A percentile compares a stretch with the other conserved stretches of the same genome.
Conservation (phyloP, 2,888 invertebrate species). For the Aromia moschata region DNA sequence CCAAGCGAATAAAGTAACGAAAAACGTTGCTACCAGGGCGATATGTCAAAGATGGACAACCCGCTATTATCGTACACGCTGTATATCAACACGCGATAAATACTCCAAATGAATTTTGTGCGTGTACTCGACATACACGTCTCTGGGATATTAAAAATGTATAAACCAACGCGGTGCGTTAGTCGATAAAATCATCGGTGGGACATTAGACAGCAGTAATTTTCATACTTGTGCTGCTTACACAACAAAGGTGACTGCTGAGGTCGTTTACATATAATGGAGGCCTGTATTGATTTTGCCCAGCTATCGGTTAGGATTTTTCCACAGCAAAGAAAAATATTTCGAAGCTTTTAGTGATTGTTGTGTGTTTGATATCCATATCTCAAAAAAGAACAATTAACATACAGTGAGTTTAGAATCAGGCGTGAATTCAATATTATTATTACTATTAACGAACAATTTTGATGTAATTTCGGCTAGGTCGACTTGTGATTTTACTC, state of each 20-base stretch:
- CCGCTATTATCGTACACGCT: background rate
- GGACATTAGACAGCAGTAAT: constrained; percentile 3
- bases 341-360: too few relatives aligned
- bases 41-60: background rate
- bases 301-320: background rate
- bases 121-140: constrained; percentile 30
- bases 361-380: too few relatives aligned
- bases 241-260: background rate
- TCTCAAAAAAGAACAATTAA: too few relatives aligned
- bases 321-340: background rate
- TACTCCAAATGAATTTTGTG: constrained; percentile 31
- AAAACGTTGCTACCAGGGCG: too few relatives aligned
- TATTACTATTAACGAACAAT: too few relatives aligned
- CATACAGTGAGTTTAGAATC: too few relatives aligned
- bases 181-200: constrained; percentile 12
- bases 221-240: background rate
- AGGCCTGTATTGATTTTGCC: constrained; percentile 4
- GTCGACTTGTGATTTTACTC: too few relatives aligned
- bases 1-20: too few relatives aligned
- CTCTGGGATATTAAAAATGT: constrained; percentile 35
- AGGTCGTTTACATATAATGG: constrained; percentile 10
- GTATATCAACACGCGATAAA: constrained; percentile 23
- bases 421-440: too few relatives aligned
- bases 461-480: too few relatives aligned
- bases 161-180: constrained; percentile 20